phyloP scores from a whole-genome alignment of 2,888 invertebrate genomes.

The Nemotelus nigrinus region DNA sequence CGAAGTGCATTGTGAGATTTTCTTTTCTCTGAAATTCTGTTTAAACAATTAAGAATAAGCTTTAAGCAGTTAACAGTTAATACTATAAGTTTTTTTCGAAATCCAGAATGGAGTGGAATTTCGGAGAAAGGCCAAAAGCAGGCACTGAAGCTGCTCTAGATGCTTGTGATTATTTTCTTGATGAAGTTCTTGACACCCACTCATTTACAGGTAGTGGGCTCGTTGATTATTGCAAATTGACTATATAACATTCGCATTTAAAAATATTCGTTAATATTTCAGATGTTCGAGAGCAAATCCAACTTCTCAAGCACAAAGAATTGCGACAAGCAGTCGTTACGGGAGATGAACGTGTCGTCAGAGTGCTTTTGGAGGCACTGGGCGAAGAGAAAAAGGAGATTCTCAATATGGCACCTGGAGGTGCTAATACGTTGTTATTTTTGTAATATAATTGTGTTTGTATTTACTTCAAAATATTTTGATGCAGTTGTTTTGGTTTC shows the following conservation, averaged over 20 bases:
- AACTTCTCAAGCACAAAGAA: constrained; percentile 77
- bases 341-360: constrained; percentile 76
- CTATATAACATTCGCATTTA: not conserved
- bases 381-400: constrained; percentile 76
- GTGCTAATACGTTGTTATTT: constrained; percentile 87
- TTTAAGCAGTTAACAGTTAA: too few species aligned
- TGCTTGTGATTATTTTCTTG: constrained; percentile 76
- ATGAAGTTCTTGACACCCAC: constrained; percentile 72
- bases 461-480: not conserved
- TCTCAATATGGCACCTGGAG: constrained; percentile 87
- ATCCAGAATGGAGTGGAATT: constrained; percentile 62
- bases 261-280: constrained; percentile 50
- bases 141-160: constrained; percentile 74
- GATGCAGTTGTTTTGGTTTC: constrained; percentile 47
- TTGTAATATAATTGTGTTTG: constrained; percentile 67
- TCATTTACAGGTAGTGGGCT: constrained; percentile 65
- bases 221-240: constrained; percentile 15
- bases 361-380: constrained; percentile 73
- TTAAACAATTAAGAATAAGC: too few species aligned
- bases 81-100: too few species aligned
- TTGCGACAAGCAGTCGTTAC: constrained; percentile 80
- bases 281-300: constrained; percentile 74
- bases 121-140: constrained; percentile 61
- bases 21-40: too few species aligned
- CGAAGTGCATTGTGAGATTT: not conserved